phyloP scores from a whole-genome alignment of 2,888 invertebrate genomes.

The Rhabditophanes sp. region DNA sequence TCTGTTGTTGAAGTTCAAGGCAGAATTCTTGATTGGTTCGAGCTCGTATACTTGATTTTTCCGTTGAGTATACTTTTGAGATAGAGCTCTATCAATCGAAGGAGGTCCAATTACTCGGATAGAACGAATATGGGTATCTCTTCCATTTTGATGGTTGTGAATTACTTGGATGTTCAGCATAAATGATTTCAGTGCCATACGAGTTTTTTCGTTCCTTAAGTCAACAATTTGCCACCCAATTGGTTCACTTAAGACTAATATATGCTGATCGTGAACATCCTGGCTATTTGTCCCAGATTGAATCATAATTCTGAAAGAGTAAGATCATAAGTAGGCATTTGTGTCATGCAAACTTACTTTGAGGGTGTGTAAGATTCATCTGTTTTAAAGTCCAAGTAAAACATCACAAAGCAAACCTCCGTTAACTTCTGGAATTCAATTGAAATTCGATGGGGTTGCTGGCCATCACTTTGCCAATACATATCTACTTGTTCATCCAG shows the following conservation, averaged over 20 bases:
- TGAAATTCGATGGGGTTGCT: conserved; percentile 87
- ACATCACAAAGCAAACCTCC: conserved; percentile 79
- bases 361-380: conserved; percentile 98
- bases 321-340: not conserved
- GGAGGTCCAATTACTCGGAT: conserved; percentile 8
- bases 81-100: too few species aligned
- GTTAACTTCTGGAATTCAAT: conserved; percentile 55
- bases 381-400: conserved; percentile 89
- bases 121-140: conserved; percentile 87
- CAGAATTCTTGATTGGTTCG: too few species aligned
- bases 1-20: too few species aligned
- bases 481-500: conserved; percentile 86
- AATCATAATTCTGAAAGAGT: conserved; percentile 17
- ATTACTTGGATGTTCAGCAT: conserved; percentile 90
- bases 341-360: conserved; percentile 47
- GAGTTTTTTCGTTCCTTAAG: conserved; percentile 13
- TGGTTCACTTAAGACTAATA: conserved; percentile 57
- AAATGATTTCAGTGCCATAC: conserved; percentile 67
- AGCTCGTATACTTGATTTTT: too few species aligned
- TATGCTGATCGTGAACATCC: conserved; percentile 21
- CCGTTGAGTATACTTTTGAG: too few species aligned
- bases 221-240: conserved; percentile 72
- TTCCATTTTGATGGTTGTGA: conserved; percentile 93
- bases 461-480: conserved; percentile 99
- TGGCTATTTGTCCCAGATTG: conserved; percentile 22